Evolutionary conservation across 2,888 invertebrate species (phyloP), one percentile per base, ranked within the genome.

Genomic region (Drosophila helvetica): DNA sequence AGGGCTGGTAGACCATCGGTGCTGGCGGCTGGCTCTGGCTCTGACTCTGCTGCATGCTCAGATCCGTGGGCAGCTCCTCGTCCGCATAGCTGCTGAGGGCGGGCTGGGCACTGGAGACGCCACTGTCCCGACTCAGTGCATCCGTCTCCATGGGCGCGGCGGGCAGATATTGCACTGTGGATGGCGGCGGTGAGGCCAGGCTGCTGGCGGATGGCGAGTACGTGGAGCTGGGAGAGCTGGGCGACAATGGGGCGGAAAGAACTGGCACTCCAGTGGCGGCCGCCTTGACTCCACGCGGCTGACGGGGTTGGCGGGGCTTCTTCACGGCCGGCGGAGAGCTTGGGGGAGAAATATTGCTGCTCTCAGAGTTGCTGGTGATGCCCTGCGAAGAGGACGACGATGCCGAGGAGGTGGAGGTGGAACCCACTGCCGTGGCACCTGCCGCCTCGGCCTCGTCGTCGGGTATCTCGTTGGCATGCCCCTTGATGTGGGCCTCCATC

Each of bases 401-500:
- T 0, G 47, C 38, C 1, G 74, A 75, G 5, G 71, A 73, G 6
- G 70, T 56, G 5, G 71, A 73, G 6, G 70, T 56, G 5, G 75
- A 67, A 1, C 75, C 67, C 0, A 59, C 68, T 0, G 65, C 68
- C 1, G 67, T 45, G 7, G 74, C 61, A 7, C 50, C 81, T 55
- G 55, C 74, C 0, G 73, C 77, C 22, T 86, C 91, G 0, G 80
- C 90, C n/a, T 93, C 92, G 68, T 93, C 92, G 52, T 95, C 94
- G n/a, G 94, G 93, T 30, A 93, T 92, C 82, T 91, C 92, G 67
- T 95, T 95, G 45, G 95, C 94, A 89, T 96, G 96, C 1, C 94
- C 95, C 90, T 96, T 96, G 62, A 97, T 97, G 91, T 98, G 97
- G 17, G 96, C 94, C 90, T 97, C 97, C 96, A 98, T 96, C 79